phyloP scores from a whole-genome alignment of 2,797 vertebrate species.

The Myotis pilosus region DNA sequence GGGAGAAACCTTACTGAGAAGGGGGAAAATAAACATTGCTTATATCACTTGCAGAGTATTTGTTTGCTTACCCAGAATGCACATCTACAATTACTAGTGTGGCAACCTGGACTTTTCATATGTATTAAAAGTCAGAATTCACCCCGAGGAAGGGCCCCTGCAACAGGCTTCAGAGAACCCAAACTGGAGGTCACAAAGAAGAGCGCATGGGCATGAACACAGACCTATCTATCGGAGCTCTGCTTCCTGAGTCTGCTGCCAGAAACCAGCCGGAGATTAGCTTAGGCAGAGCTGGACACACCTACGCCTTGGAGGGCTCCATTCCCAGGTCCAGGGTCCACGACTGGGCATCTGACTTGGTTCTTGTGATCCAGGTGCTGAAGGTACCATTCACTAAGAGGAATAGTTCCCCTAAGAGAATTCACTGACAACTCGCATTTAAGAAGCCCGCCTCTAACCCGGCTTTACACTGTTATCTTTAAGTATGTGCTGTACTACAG shows the following conservation, averaged over 20 bases:
- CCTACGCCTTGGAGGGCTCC: not conserved
- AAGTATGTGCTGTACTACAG: not conserved
- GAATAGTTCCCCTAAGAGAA: not conserved
- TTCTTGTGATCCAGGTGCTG: not conserved
- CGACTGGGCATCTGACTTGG: not conserved
- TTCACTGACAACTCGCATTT: not conserved
- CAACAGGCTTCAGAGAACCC: not conserved
- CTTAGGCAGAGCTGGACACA: not conserved
- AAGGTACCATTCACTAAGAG: not conserved
- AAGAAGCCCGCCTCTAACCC: not conserved
- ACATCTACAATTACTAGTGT: not conserved
- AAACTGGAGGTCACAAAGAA: not conserved
- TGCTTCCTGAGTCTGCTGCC: not conserved
- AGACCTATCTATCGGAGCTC: not conserved
- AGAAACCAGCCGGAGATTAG: not conserved
- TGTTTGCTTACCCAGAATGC: conserved; percentile 11
- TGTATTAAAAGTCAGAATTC: conserved; percentile 10
- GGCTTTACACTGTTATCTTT: not conserved
- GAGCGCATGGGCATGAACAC: not conserved
- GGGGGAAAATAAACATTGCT: not conserved
- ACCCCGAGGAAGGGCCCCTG: not conserved
- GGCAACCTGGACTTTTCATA: not conserved
- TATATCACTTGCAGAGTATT: not conserved
- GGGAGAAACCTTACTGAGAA: not conserved
- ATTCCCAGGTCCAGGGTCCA: not conserved